Conservation (phyloP, 35 echinoderm and acorn worm genomes). For the Heliocidaris tuberculata region DNA sequence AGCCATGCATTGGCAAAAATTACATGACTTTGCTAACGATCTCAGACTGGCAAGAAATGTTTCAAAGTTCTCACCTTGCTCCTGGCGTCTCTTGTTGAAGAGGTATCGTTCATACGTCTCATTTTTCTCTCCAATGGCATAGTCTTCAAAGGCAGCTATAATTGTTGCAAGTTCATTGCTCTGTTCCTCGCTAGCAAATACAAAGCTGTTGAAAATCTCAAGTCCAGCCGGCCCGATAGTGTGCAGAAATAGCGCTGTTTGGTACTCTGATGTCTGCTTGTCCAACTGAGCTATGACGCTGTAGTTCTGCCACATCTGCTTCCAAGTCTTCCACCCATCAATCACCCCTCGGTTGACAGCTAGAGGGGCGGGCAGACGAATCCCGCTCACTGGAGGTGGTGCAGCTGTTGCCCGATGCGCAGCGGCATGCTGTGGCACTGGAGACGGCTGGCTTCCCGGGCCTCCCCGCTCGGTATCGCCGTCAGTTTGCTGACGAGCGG, state of each 20-base stretch:
- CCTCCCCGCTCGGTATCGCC: background rate
- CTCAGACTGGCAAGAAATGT: conserved; percentile 24
- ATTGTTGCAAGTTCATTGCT: conserved; percentile 31
- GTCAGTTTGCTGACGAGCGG: background rate
- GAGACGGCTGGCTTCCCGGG: background rate
- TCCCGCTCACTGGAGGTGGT: conserved; percentile 26
- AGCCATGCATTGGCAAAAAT: conserved; percentile 58
- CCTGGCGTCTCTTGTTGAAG: conserved; percentile 48
- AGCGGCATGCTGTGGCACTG: background rate
- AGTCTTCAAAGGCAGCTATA: conserved; percentile 31
- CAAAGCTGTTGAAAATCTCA: conserved; percentile 48
- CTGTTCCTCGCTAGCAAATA: conserved; percentile 5
- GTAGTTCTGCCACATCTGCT: conserved; percentile 52
- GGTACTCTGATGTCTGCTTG: background rate
- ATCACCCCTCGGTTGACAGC: conserved; percentile 10
- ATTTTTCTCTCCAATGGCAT: conserved; percentile 49
- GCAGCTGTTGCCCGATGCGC: background rate
- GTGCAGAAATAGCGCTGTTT: background rate
- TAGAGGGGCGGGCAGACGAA: background rate
- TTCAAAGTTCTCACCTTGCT: conserved; percentile 47
- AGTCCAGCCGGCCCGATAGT: background rate
- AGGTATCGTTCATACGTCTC: conserved; percentile 61
- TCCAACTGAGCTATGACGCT: conserved; percentile 19
- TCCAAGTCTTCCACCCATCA: conserved; percentile 60
- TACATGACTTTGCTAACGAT: conserved; percentile 34